Evolutionary conservation across 2,888 invertebrate species (phyloP).

Genomic region (Hecatera dysodea): DNA sequence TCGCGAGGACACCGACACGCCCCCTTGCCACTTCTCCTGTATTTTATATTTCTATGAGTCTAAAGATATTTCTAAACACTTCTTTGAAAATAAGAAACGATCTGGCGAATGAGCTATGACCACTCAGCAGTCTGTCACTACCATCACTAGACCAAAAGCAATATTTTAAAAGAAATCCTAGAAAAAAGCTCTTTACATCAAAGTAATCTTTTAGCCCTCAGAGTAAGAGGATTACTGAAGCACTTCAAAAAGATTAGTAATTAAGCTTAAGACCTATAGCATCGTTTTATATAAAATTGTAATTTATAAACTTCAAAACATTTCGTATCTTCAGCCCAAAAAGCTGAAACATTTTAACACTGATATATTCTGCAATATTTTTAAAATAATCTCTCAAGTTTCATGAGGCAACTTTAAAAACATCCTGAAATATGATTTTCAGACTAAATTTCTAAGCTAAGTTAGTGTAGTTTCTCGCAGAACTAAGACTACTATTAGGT

Average conservation of each 20-base stretch:
- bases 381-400: slow-evolving; percentile 28
- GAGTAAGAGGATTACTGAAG: slow-evolving; percentile 29
- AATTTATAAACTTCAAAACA: slow-evolving; percentile 14
- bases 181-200: neutral
- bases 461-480: slow-evolving; percentile 28
- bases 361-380: slow-evolving; percentile 6
- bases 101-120: neutral
- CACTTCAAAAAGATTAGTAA: slow-evolving; percentile 14
- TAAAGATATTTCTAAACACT: neutral
- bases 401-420: slow-evolving; percentile 20
- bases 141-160: neutral
- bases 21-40: too few species aligned
- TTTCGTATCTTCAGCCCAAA: neutral
- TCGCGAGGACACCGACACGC: too few species aligned
- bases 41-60: too few species aligned
- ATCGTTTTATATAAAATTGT: slow-evolving; percentile 14
- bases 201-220: slow-evolving; percentile 1
- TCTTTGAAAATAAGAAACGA: too few species aligned
- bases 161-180: neutral
- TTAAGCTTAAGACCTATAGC: neutral
- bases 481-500: slow-evolving; percentile 52
- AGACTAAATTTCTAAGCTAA: slow-evolving; percentile 53
- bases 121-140: neutral
- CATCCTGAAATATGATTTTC: slow-evolving; percentile 50
- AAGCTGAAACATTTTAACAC: slow-evolving; percentile 7